Conservation (phyloP, 2,888 invertebrate genomes). For the Mimachlamys varia region DNA sequence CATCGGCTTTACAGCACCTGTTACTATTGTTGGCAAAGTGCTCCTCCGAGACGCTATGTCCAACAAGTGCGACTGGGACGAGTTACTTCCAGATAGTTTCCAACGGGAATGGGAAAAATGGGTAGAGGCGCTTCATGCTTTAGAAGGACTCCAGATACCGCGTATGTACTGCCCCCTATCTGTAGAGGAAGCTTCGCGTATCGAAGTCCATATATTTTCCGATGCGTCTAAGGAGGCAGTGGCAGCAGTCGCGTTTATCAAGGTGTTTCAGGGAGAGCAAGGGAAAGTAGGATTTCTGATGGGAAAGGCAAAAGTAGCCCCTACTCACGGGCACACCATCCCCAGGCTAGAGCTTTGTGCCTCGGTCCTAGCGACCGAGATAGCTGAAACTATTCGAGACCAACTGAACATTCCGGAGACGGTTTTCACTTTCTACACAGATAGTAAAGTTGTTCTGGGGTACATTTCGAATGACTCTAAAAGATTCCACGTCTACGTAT, state of each 20-base stretch:
- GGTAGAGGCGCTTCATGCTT: constrained; percentile 48
- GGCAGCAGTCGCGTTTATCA: constrained; percentile 59
- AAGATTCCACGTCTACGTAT: constrained; percentile 55
- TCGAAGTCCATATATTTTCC: constrained; percentile 53
- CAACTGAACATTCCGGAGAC: constrained; percentile 40
- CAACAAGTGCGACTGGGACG: constrained; percentile 54
- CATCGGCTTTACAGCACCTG: constrained; percentile 54
- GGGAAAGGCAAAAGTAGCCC: constrained; percentile 62
- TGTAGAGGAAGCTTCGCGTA: background rate
- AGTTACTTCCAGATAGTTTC: constrained; percentile 47
- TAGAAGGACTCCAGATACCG: constrained; percentile 43
- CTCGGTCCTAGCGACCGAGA: constrained; percentile 54
- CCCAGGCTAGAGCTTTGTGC: constrained; percentile 60
- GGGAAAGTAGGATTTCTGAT: constrained; percentile 52
- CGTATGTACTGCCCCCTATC: constrained; percentile 46
- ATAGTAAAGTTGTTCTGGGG: constrained; percentile 55
- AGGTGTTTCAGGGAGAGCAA: background rate
- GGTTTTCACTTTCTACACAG: constrained; percentile 47
- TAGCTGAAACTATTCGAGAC: constrained; percentile 39
- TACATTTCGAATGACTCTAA: constrained; percentile 51
- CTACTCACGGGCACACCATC: constrained; percentile 55
- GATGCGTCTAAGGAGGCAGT: constrained; percentile 64
- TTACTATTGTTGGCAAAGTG: constrained; percentile 54
- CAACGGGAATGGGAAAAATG: constrained; percentile 46
- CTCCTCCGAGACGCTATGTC: constrained; percentile 48